Evolutionary conservation across 2,113 vertebrate genomes (phyloP).

Genomic region (Strix aluco): DNA sequence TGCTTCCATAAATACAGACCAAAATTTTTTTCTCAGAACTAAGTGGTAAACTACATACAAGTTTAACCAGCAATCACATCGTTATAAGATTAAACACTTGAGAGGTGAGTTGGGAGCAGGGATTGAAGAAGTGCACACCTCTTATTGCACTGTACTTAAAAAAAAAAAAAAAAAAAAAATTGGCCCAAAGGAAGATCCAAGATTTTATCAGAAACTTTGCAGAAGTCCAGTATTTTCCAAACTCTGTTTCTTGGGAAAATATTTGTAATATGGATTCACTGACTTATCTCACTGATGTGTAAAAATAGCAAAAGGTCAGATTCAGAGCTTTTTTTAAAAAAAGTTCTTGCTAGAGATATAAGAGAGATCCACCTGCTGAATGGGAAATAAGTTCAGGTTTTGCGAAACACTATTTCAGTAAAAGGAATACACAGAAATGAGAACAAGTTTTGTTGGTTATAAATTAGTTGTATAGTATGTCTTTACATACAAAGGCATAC

Average conservation of each 20-base stretch:
- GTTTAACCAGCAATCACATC: slow-evolving; percentile 15
- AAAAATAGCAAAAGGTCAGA: neutral
- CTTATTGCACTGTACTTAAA: neutral
- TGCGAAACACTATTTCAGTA: neutral
- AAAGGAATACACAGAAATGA: neutral
- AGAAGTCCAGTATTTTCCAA: neutral
- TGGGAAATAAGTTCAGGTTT: neutral
- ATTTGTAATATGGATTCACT: neutral
- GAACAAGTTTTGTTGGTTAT: neutral
- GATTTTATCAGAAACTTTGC: neutral
- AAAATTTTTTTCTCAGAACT: slow-evolving; percentile 33
- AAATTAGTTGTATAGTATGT: neutral
- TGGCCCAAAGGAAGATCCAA: neutral
- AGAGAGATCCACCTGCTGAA: neutral
- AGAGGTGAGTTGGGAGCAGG: neutral
- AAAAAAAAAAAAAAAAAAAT: neutral
- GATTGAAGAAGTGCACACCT: neutral
- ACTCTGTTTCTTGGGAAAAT: neutral
- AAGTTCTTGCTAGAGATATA: neutral
- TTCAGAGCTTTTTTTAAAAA: neutral
- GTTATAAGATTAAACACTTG: neutral
- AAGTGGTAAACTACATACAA: neutral
- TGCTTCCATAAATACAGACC: slow-evolving; percentile 44
- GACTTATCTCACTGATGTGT: neutral
- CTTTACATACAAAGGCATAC: neutral